Base-by-base conservation (phyloP, 1,140 invertebrate genomes). In the Onthophagus taurus region DNA sequence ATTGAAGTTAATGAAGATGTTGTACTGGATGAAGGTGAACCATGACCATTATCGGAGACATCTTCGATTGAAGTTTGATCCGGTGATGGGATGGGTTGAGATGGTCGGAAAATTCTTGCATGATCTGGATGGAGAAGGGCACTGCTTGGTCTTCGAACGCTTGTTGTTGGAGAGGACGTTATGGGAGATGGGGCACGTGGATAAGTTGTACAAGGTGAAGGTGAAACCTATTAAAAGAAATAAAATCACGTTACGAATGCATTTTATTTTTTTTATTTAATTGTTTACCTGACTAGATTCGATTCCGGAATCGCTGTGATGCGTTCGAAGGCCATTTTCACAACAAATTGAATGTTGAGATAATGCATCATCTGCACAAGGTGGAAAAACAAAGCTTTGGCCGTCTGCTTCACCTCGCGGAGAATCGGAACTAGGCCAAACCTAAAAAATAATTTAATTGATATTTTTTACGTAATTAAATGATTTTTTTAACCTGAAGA, bases 261-360 rank as follows among this genome's bases (percentile, higher is more conserved):
- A n/a, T n/a, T n/a, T n/a, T n/a, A n/a, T n/a, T n/a, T n/a, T n/a
- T n/a, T n/a, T n/a, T n/a, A n/a, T n/a, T n/a, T n/a, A n/a, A n/a
- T n/a, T n/a, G n/a, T 30, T 48, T 59, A 77, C 75, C 70, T 78
- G 76, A 36, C 77, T 74, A n/a, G 79, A 81, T 37, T 82, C 78
- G 53, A 82, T 83, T 31, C 79, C 79, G 1, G 74, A 76, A 50
- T 77, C 75, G 45, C 64, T 58, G 38, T 66, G 65, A 31, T 54
- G 45, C 34, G 56, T 58, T n/a, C n/a, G n/a, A n/a, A n/a, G n/a
- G n/a, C n/a, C n/a, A 12, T 49, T 48, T n/a, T 64, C 64, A 53
- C 61, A 42, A 63, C 66, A 54, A 62, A 69, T 54, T 42, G 60
- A 62, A 49, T 60, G 50, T 39, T 55, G 48, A 9, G 59, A 63